Evolutionary conservation across 2,797 vertebrate species (phyloP).

Genomic region (Megaceryle alcyon): DNA sequence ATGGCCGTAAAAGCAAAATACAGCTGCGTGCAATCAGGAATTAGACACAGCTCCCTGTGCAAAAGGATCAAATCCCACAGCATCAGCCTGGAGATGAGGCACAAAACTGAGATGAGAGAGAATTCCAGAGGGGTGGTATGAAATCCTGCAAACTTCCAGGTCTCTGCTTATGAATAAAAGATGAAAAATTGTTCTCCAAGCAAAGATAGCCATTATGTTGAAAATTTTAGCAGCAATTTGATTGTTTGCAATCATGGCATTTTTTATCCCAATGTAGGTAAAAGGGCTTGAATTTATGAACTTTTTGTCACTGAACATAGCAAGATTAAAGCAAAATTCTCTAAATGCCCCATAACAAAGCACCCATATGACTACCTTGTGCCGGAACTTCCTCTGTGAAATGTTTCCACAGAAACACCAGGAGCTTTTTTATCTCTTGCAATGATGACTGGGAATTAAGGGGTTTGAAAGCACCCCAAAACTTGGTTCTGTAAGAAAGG

Average conservation of each 20-base stretch:
- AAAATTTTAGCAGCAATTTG: background rate
- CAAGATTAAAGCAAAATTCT: background rate
- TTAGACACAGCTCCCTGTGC: background rate
- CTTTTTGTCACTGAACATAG: background rate
- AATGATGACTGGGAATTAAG: background rate
- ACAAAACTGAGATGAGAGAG: background rate
- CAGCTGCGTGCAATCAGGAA: slow-evolving; percentile 24
- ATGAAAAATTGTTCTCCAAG: background rate
- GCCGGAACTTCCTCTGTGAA: background rate
- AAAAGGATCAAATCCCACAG: background rate
- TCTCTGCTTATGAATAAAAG: background rate
- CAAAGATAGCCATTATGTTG: background rate
- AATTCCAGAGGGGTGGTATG: background rate
- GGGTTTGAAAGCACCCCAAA: background rate
- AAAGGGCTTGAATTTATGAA: background rate
- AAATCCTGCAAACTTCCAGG: slow-evolving; percentile 15
- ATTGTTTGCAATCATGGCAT: background rate
- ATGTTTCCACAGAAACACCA: background rate
- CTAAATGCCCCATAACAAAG: background rate
- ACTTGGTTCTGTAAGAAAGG: background rate
- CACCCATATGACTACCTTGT: background rate
- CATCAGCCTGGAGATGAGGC: background rate
- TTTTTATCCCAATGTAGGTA: background rate
- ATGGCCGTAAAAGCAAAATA: background rate
- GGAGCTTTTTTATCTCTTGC: background rate